Base-by-base conservation (phyloP, 2,113 vertebrate genomes). In the Sebastes schlegelii region DNA sequence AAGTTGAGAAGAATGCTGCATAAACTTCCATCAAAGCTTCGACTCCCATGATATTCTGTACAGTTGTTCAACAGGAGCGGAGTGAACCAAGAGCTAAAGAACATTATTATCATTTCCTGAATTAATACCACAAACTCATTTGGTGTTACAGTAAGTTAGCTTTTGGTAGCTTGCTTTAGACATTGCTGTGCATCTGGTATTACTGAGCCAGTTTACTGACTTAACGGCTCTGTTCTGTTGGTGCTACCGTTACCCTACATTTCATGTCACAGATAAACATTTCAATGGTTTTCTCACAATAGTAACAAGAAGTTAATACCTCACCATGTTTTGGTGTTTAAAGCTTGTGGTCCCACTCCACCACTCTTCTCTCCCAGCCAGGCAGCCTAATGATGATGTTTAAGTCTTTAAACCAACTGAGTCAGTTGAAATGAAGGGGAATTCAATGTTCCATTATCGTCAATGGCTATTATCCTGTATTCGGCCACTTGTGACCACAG, bases 381-480 rank as follows among this genome's bases (percentile, higher is more conserved):
- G 40, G 40, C 12, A n/a, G 10, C 42, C 48, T 72, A 65, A 81
- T 68, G 43, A 68, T 78, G 48, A 79, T 14, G 21, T 69, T 13
- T 23, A 14, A 51, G 26, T 65, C 46, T 69, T 26, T 16, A 45
- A 42, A 75, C 34, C 52, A 61, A 43, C 11, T 26, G 63, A 71
- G 51, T 65, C 26, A 49, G 26, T 45, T 51, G 48, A 70, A 74
- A 68, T 65, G 13, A 58, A 68, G 63, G 21, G 4, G 74, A 34
- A 55, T 82, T 85, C 42, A 79, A 79, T 61, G 54, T 46, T 16
- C 34, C 58, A 71, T 52, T 55, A 60, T 42, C 43, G 58, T 57
- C 21, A 23, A 21, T 42, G n/a, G 26, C 26, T 43, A 46, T 67
- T 48, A 60, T 55, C 4, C 60, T 61, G 40, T 17, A 6, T 55